Conservation (phyloP, 2,888 invertebrate species). For the Drosophila austrosaltans region DNA sequence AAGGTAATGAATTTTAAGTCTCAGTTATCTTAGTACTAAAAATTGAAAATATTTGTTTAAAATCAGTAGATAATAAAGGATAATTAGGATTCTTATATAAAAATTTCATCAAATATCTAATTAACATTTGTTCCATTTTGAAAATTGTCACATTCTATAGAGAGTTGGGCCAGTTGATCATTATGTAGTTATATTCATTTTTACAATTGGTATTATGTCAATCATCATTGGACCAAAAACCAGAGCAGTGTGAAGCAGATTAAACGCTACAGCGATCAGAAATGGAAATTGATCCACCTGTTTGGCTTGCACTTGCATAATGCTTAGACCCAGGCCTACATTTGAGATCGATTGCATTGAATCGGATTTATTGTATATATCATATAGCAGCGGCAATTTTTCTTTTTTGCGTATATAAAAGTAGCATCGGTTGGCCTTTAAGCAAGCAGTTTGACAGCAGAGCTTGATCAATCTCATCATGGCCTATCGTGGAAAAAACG, state of each 20-base stretch:
- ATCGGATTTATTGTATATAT: constrained; percentile 48
- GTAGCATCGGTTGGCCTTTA: not conserved
- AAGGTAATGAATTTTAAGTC: too few species aligned
- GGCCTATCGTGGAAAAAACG: constrained; percentile 81
- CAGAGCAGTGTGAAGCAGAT: constrained; percentile 64
- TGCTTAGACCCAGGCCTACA: constrained; percentile 34
- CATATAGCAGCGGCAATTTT: constrained; percentile 46
- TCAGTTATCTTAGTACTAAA: too few species aligned
- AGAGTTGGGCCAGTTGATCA: not conserved
- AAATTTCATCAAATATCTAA: not conserved
- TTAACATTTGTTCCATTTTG: not conserved
- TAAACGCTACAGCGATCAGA: constrained; percentile 56
- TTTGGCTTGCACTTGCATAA: constrained; percentile 60
- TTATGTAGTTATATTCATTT: not conserved
- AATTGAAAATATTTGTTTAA: too few species aligned
- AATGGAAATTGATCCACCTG: constrained; percentile 52
- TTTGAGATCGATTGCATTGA: constrained; percentile 60
- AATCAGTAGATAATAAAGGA: too few species aligned
- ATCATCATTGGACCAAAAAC: constrained; percentile 45
- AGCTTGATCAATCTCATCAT: constrained; percentile 47
- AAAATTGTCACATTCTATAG: not conserved
- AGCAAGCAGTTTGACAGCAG: constrained; percentile 11
- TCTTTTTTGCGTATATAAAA: constrained; percentile 17
- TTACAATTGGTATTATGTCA: constrained; percentile 40
- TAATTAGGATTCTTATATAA: not conserved